Evolutionary conservation across 2,888 invertebrate species (phyloP).

Genomic region (Stomorhina lunata): DNA sequence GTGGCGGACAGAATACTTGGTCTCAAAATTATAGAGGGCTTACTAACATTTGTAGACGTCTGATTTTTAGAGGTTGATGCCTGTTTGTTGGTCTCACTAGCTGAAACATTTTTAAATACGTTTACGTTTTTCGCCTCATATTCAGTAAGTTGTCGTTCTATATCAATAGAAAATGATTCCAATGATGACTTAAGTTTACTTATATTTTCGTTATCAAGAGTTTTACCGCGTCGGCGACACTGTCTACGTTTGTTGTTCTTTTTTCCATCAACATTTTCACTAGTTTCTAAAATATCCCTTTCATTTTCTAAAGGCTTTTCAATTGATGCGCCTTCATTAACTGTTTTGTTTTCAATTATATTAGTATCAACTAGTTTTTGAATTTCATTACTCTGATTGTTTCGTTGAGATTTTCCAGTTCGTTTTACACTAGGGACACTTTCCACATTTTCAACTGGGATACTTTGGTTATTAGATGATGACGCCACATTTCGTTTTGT

Average conservation of each 20-base stretch:
- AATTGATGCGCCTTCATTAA: background rate
- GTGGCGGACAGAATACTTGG: conserved; percentile 73
- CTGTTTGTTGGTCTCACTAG: conserved; percentile 28
- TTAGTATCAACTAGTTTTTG: conserved; percentile 26
- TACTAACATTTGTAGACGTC: conserved; percentile 35
- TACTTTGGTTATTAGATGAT: conserved; percentile 24
- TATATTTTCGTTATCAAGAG: conserved; percentile 75
- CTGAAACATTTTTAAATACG: conserved; percentile 48
- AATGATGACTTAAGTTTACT: conserved; percentile 76
- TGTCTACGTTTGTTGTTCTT: conserved; percentile 67
- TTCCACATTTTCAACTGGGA: conserved; percentile 41
- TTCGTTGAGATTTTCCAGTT: conserved; percentile 48
- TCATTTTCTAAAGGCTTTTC: conserved; percentile 52
- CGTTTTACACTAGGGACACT: conserved; percentile 47
- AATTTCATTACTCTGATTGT: conserved; percentile 27
- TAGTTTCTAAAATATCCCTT: conserved; percentile 54
- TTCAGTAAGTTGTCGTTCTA: conserved; percentile 72
- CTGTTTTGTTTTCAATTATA: conserved; percentile 9
- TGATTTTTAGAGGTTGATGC: conserved; percentile 51
- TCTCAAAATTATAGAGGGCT: conserved; percentile 69
- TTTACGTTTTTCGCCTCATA: conserved; percentile 69
- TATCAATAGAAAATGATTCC: conserved; percentile 78
- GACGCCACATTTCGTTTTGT: conserved; percentile 76
- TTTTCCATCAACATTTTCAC: conserved; percentile 42
- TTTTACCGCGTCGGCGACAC: conserved; percentile 73